phyloP scores from a whole-genome alignment of 2,888 invertebrate species.

The Epinotia demarniana region DNA sequence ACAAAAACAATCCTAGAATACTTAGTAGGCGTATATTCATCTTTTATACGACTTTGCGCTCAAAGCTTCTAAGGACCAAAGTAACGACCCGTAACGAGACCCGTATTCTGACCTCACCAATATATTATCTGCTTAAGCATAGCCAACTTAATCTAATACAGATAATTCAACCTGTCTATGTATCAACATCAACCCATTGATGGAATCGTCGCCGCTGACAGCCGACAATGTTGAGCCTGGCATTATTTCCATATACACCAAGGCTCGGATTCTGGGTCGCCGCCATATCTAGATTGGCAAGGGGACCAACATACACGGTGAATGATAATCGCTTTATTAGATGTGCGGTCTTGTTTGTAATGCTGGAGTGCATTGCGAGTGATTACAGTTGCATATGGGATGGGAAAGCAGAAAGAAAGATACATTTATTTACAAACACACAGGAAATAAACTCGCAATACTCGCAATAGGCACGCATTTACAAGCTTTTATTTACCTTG shows the following conservation, averaged over 20 bases:
- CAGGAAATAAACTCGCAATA: too few relatives aligned
- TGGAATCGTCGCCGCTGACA: slow-evolving; percentile 28
- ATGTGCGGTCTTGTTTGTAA: slow-evolving; percentile 20
- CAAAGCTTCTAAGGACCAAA: not conserved
- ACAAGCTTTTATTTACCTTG: too few relatives aligned
- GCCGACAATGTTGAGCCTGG: slow-evolving; percentile 39
- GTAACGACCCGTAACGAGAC: too few relatives aligned
- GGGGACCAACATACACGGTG: slow-evolving; percentile 47
- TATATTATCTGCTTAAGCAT: not conserved
- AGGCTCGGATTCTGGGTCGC: slow-evolving; percentile 55
- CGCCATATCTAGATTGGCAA: slow-evolving; percentile 53
- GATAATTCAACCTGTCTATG: slow-evolving; percentile 22
- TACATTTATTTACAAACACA: too few relatives aligned
- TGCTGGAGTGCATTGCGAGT: slow-evolving; percentile 14
- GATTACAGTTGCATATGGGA: not conserved
- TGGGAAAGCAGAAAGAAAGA: not conserved
- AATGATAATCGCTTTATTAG: slow-evolving; percentile 43
- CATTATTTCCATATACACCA: slow-evolving; percentile 53
- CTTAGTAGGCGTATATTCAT: not conserved
- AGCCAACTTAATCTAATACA: slow-evolving; percentile 14
- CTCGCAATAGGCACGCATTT: too few relatives aligned
- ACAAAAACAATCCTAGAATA: not conserved
- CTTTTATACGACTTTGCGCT: not conserved
- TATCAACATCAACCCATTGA: slow-evolving; percentile 30
- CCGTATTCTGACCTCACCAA: not conserved